A percentile compares a stretch with the other conserved stretches of the same genome.
phyloP scores from a whole-genome alignment of 2,888 invertebrate species.

The Sisyra terminalis region DNA sequence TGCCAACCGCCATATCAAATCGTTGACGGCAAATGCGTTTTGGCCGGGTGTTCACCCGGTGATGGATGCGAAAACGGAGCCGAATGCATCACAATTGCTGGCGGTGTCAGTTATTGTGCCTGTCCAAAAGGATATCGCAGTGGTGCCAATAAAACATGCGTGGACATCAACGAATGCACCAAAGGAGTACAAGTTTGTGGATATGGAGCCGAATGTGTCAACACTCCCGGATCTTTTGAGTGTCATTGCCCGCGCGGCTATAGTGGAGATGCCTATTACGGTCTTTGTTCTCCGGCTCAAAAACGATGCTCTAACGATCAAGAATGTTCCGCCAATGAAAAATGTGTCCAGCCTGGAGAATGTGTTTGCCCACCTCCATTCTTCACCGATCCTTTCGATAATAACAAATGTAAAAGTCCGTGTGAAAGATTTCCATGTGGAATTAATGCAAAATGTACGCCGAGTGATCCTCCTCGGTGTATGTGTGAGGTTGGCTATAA shows the following conservation, averaged over 20 bases:
- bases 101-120: slow-evolving; percentile 83
- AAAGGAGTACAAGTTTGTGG: slow-evolving; percentile 65
- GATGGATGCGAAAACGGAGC: slow-evolving; percentile 74
- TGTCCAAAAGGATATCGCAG: slow-evolving; percentile 77
- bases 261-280: slow-evolving; percentile 65
- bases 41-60: slow-evolving; percentile 66
- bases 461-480: slow-evolving; percentile 77
- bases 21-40: slow-evolving; percentile 65
- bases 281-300: slow-evolving; percentile 67
- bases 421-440: slow-evolving; percentile 84
- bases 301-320: slow-evolving; percentile 66
- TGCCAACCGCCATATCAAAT: slow-evolving; percentile 79
- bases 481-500: slow-evolving; percentile 76
- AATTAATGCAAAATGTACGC: slow-evolving; percentile 77
- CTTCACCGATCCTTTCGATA: slow-evolving; percentile 66
- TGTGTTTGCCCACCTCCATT: slow-evolving; percentile 85
- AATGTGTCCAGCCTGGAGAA: slow-evolving; percentile 81
- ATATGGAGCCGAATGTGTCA: slow-evolving; percentile 74
- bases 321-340: slow-evolving; percentile 74
- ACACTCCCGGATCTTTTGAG: slow-evolving; percentile 57
- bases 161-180: slow-evolving; percentile 70
- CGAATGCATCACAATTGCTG: slow-evolving; percentile 78
- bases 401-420: slow-evolving; percentile 80
- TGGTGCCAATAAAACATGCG: slow-evolving; percentile 61
- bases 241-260: slow-evolving; percentile 72